phyloP scores from a whole-genome alignment of 2,888 invertebrate species.

The Dynastes tityus region DNA sequence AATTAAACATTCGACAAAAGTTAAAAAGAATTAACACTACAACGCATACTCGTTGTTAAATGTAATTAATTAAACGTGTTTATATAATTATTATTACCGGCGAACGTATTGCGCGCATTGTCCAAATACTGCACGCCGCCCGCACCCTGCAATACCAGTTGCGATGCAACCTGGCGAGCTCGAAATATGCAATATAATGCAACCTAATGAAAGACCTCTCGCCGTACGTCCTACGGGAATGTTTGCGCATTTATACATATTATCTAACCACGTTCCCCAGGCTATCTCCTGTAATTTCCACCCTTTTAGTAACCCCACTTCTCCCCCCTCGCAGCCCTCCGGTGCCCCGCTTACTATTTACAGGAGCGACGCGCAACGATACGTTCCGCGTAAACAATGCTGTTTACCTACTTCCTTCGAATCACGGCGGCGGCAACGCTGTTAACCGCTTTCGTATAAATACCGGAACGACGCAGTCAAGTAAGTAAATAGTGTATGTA shows the following conservation, averaged over 20 bases:
- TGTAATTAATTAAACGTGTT: conserved; percentile 14
- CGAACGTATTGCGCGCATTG: neutral
- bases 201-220: conserved; percentile 3
- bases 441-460: conserved; percentile 7
- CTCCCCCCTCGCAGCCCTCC: no score
- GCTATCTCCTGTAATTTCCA: conserved; percentile 1
- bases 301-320: neutral
- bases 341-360: neutral
- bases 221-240: neutral
- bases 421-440: neutral
- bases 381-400: conserved; percentile 8
- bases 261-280: neutral
- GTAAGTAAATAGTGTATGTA: neutral
- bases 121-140: neutral
- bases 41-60: no score
- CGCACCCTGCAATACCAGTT: neutral
- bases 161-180: neutral
- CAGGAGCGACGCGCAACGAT: conserved; percentile 1
- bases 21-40: no score
- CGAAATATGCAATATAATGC: neutral
- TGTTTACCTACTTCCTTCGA: neutral
- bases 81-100: neutral
- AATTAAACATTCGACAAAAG: no score
- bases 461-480: neutral
- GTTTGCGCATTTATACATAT: conserved; percentile 13